These are phyloP conservation scores for Physocephala rufipes DNA, from an alignment of 2,888 invertebrate species.

Conservation along the genomic window DNA sequence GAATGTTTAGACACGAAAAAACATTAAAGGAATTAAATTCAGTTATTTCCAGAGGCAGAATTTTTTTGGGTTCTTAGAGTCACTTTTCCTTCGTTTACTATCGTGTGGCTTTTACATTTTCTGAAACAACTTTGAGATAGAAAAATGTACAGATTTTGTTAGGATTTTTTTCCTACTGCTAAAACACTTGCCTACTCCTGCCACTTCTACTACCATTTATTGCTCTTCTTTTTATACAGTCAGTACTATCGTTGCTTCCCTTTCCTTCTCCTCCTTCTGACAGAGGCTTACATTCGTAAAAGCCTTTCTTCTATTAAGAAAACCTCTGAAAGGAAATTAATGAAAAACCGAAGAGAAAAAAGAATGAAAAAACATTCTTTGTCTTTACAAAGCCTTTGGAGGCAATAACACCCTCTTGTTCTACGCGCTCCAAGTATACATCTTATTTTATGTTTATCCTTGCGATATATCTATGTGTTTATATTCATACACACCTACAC, in stretches of 20 bases:
- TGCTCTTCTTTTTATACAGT: neutral
- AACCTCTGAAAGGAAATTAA: too few species aligned
- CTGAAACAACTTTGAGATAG: too few species aligned
- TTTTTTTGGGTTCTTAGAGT: neutral
- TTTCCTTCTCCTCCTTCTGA: neutral
- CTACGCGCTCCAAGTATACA: neutral
- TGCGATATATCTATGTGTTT: too few species aligned
- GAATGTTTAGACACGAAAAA: too few species aligned
- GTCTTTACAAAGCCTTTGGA: neutral
- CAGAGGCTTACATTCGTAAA: neutral
- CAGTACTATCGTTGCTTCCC: neutral
- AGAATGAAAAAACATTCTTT: too few species aligned
- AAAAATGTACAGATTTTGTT: too few species aligned
- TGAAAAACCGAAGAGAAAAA: too few species aligned
- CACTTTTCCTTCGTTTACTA: neutral
- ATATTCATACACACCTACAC: too few species aligned
- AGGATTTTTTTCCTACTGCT: neutral
- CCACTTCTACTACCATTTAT: neutral
- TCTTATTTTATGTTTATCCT: too few species aligned
- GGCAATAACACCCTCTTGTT: neutral
- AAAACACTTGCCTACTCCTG: neutral
- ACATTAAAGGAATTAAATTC: too few species aligned
- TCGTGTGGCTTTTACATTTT: neutral
- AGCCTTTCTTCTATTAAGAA: neutral
- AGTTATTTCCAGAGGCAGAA: too few species aligned